Percentiles rank a stretch among this genome's conserved stretches.
These are phyloP conservation scores for Danio aesculapii DNA, from an alignment of 2,797 vertebrate species.

Conservation along the genomic window DNA sequence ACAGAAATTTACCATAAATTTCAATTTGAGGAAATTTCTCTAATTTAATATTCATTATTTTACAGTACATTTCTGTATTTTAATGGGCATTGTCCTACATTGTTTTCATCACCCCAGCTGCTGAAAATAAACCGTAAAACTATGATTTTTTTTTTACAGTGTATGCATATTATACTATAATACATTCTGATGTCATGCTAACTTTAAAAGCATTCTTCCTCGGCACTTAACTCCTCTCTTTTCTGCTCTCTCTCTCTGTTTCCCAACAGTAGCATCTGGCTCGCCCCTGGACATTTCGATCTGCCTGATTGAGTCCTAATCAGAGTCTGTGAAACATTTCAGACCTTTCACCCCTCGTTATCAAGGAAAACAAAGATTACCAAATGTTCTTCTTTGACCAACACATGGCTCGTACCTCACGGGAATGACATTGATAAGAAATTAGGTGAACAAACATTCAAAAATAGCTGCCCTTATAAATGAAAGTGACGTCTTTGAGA, in stretches of 20 bases:
- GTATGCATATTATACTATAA: not conserved
- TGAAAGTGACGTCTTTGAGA: slow-evolving; percentile 53
- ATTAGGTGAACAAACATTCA: slow-evolving; percentile 47
- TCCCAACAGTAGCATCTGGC: slow-evolving; percentile 51
- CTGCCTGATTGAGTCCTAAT: slow-evolving; percentile 65
- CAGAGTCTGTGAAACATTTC: slow-evolving; percentile 69
- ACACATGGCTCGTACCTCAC: slow-evolving; percentile 15
- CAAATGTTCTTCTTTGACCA: not conserved
- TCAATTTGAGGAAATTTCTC: no score
- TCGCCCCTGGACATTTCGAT: slow-evolving; percentile 63
- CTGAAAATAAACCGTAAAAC: no score
- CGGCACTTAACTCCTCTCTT: not conserved
- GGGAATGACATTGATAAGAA: slow-evolving; percentile 66
- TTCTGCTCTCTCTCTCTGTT: not conserved
- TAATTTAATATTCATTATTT: no score
- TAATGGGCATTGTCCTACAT: no score
- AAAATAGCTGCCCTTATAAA: slow-evolving; percentile 57
- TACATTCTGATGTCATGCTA: not conserved
- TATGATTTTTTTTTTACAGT: no score
- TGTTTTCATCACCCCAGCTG: no score
- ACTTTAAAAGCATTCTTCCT: not conserved
- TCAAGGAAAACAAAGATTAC: slow-evolving; percentile 58
- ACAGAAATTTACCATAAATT: no score
- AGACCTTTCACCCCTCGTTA: slow-evolving; percentile 51
- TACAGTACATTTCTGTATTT: no score